A percentile compares a stretch with the other conserved stretches of the same genome.
Evolutionary conservation across 2,797 vertebrate genomes (phyloP).

Genomic region (Thunnus albacares): DNA sequence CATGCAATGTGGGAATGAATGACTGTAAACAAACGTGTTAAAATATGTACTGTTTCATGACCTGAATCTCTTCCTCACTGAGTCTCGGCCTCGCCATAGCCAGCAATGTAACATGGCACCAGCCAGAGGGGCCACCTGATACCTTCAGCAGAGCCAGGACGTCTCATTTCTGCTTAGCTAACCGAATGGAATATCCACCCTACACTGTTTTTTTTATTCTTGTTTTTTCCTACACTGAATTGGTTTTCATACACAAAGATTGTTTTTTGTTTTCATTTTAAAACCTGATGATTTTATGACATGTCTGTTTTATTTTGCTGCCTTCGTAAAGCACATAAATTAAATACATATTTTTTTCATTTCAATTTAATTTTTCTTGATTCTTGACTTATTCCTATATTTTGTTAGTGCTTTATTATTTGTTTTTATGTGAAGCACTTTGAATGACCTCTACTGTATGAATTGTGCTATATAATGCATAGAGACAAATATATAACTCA

Average conservation of each 20-base stretch:
- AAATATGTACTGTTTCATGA: conserved; percentile 40
- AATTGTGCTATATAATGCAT: not conserved
- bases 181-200: conserved; percentile 10
- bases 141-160: conserved; percentile 28
- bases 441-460: not conserved
- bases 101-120: conserved; percentile 40
- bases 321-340: too few relatives aligned
- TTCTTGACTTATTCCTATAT: too few relatives aligned
- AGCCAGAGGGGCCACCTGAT: conserved; percentile 46
- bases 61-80: conserved; percentile 31
- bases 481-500: not conserved
- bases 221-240: not conserved
- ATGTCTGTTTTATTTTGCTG: too few relatives aligned
- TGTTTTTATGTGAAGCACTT: too few relatives aligned
- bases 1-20: not conserved
- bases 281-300: too few relatives aligned
- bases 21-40: conserved; percentile 30
- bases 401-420: too few relatives aligned
- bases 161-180: conserved; percentile 37
- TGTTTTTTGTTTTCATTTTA: too few relatives aligned
- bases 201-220: not conserved
- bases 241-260: not conserved
- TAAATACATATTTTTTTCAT: too few relatives aligned
- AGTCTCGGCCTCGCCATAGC: conserved; percentile 24
- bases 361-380: too few relatives aligned